Evolutionary conservation across 2,888 invertebrate genomes (phyloP).

Genomic region (Agrochola lychnidis): DNA sequence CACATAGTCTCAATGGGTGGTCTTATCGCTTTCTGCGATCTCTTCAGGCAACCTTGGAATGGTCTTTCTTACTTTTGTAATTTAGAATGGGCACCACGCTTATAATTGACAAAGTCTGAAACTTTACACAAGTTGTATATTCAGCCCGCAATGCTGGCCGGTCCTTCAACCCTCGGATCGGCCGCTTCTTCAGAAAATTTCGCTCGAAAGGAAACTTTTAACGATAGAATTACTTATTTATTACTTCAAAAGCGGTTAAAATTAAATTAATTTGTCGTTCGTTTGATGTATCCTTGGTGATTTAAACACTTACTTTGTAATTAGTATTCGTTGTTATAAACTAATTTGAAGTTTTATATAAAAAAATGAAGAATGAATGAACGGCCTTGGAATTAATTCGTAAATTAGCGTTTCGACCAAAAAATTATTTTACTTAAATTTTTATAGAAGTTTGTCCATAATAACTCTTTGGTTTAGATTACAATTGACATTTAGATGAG

Average conservation of each 20-base stretch:
- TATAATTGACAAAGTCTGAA: constrained; percentile 79
- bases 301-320: constrained; percentile 55
- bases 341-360: constrained; percentile 23
- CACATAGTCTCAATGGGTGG: no score
- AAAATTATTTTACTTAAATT: neutral
- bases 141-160: constrained; percentile 17
- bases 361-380: neutral
- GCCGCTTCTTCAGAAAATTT: constrained; percentile 73
- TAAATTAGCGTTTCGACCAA: neutral
- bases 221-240: constrained; percentile 81
- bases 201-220: constrained; percentile 71
- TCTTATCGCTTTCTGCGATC: neutral
- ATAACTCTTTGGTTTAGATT: neutral
- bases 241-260: constrained; percentile 71
- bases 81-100: constrained; percentile 64
- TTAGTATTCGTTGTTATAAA: constrained; percentile 40
- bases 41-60: neutral
- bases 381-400: constrained; percentile 5
- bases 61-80: neutral
- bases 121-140: constrained; percentile 60
- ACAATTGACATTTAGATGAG: neutral
- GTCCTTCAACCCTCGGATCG: constrained; percentile 25
- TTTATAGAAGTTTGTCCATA: neutral
- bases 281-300: constrained; percentile 64
- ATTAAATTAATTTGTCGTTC: constrained; percentile 70